Evolutionary conservation across 1,140 invertebrate genomes (phyloP), one percentile per base, ranked within the genome.

Genomic region (Sitodiplosis mosellana): DNA sequence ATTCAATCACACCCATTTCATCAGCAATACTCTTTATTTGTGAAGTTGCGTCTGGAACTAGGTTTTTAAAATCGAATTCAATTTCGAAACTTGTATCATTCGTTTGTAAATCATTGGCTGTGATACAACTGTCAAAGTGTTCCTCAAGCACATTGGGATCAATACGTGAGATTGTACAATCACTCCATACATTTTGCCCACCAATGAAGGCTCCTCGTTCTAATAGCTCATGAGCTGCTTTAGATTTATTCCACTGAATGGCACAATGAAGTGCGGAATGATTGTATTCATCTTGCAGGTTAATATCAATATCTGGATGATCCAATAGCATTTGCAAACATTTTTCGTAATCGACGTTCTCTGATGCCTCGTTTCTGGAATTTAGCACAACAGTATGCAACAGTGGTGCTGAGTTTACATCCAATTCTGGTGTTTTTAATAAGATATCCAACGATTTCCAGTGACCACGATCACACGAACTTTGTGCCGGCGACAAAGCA

Each of bases 211-310:
- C 78, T 15, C 83, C 82, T 48, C 71, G 70, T 21, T 71, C 61
- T 2, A 87, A 59, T n/a, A 87, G 57, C 21, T 73, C 59, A 36
- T 73, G 58, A 3, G 79, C 70, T 0, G 73, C 75, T 36, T 75
- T 66, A 22, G 63, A 58, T 51, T 77, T 74, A 8, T 74, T 74
- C 51, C 76, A 75, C 56, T 75, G 74, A 12, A 79, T 76, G 1
- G 87, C 86, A 59, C 87, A 90, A 64, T 90, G 85, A 11, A 91
- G 64, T 1, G 83, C 74, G 14, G 81, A 81, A 52, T 86, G 87
- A 10, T 78, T 76, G 52, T 78, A 80, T 1, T 70, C 66, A 59
- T 87, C 83, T 8, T 59, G 54, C 49, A 70, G 70, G 57, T 87
- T 84, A 0, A 85, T 66, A 56, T 81, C 67, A 6, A 68, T 59